A percentile compares a stretch with the other conserved stretches of the same genome.
Conservation (phyloP, 2,888 invertebrate species). For the Hofmannophila pseudospretella region DNA sequence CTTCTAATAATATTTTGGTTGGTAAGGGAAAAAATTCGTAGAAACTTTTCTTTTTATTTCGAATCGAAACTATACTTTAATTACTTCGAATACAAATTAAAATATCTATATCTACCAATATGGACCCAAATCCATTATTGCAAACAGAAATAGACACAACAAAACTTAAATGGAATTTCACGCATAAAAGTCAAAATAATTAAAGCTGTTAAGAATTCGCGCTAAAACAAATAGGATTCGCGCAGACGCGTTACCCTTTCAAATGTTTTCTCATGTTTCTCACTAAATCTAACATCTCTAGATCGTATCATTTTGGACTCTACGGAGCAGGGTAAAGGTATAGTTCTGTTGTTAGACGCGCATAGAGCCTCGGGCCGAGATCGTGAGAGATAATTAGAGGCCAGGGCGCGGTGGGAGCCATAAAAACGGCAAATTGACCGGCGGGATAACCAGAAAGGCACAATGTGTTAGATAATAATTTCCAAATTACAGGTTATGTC, state of each 20-base stretch:
- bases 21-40: too few species aligned
- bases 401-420: constrained; percentile 75
- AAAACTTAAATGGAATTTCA: background rate
- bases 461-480: constrained; percentile 79
- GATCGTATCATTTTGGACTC: constrained; percentile 22
- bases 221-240: constrained; percentile 73
- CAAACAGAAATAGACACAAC: background rate
- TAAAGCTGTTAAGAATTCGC: constrained; percentile 49
- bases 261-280: constrained; percentile 70
- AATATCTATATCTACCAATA: too few species aligned
- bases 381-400: constrained; percentile 77
- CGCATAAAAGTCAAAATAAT: background rate
- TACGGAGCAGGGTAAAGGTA: constrained; percentile 24
- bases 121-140: too few species aligned
- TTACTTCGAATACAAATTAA: too few species aligned
- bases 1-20: too few species aligned
- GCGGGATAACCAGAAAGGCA: constrained; percentile 78
- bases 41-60: too few species aligned
- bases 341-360: constrained; percentile 16
- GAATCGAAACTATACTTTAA: too few species aligned
- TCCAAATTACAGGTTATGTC: constrained; percentile 77
- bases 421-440: constrained; percentile 79
- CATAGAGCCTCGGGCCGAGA: constrained; percentile 61
- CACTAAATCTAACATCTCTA: constrained; percentile 33
- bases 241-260: constrained; percentile 59